These are phyloP conservation scores for Yponomeuta cagnagella DNA, from an alignment of 2,888 invertebrate species.

Conservation along the genomic window DNA sequence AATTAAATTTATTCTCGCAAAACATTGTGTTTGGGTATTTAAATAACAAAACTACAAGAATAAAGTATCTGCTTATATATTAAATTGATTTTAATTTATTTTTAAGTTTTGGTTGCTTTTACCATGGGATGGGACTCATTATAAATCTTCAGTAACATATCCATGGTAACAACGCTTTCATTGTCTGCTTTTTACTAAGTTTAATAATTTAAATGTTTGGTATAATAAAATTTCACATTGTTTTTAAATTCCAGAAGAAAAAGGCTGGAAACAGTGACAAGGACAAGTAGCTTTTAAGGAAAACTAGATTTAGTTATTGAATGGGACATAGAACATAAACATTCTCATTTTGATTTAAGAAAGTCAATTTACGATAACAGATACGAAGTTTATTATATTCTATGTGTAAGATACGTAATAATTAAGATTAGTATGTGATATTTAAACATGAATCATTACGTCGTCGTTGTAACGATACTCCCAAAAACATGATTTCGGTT, in stretches of 20 bases:
- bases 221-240: conserved; percentile 10
- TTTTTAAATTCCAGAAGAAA: conserved; percentile 39
- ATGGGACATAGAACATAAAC: background rate
- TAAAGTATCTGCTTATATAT: background rate
- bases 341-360: background rate
- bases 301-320: background rate
- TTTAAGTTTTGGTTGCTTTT: background rate
- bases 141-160: background rate
- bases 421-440: conserved; percentile 5
- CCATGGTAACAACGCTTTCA: background rate
- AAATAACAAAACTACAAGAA: background rate
- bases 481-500: too few species aligned
- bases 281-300: conserved; percentile 29
- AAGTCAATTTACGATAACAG: conserved; percentile 14
- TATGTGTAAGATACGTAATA: background rate
- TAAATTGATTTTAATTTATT: background rate
- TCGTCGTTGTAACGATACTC: too few species aligned
- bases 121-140: background rate
- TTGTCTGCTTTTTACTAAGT: background rate
- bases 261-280: conserved; percentile 32
- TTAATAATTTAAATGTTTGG: background rate
- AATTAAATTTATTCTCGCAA: conserved; percentile 30
- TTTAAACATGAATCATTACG: background rate
- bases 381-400: background rate
- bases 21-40: conserved; percentile 16